These are phyloP conservation scores for Pterocles gutturalis DNA, from an alignment of 2,113 vertebrate genomes.

Conservation along the genomic window DNA sequence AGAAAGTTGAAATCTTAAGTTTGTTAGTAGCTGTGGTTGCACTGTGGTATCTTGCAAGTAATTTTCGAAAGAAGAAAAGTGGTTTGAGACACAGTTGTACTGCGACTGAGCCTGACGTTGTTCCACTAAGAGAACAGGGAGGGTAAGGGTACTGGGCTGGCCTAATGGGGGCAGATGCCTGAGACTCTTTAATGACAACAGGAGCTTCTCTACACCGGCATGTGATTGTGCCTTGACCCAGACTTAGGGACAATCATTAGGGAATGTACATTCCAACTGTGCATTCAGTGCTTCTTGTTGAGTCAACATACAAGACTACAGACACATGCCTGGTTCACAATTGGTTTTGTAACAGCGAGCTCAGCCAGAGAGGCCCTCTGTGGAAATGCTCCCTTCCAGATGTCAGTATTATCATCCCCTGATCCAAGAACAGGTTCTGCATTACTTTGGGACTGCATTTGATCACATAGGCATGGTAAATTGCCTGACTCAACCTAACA, in stretches of 20 bases:
- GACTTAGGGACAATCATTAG: too few species aligned
- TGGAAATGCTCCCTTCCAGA: not conserved
- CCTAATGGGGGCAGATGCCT: not conserved
- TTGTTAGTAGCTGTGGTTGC: not conserved
- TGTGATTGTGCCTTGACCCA: accelerated
- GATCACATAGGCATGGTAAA: not conserved
- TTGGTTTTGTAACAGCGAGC: not conserved
- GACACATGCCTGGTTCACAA: not conserved
- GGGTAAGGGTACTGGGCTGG: not conserved
- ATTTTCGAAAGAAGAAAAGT: not conserved
- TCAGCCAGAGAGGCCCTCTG: not conserved
- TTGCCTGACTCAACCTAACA: not conserved
- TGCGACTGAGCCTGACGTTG: accelerated
- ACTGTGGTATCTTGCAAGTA: not conserved
- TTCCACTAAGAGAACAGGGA: not conserved
- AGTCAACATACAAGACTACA: not conserved
- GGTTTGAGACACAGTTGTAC: not conserved
- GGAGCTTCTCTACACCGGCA: not conserved
- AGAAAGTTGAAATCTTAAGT: not conserved
- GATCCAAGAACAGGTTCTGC: not conserved
- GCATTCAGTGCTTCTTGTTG: not conserved
- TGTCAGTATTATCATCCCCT: not conserved
- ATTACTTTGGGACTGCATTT: not conserved
- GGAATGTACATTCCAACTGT: not conserved
- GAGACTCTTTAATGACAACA: not conserved